A percentile compares a stretch with the other conserved stretches of the same genome.
These are phyloP conservation scores for Macheiramphus alcinus DNA, from an alignment of 2,113 vertebrate genomes.

Conservation along the genomic window DNA sequence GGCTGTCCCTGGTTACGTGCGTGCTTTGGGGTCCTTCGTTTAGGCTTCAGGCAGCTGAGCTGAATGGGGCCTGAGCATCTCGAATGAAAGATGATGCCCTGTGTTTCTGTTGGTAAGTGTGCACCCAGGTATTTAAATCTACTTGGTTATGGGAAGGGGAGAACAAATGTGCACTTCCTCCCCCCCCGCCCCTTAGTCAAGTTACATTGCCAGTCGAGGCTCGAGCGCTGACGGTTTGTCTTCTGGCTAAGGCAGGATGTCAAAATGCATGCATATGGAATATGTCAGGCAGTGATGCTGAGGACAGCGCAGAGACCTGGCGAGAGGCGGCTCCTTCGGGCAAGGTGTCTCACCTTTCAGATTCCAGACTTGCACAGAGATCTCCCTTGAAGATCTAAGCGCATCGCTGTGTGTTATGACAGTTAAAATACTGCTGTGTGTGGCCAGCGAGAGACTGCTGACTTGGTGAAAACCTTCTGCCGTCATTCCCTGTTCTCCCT, in stretches of 20 bases:
- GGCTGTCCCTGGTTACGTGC: fast-evolving
- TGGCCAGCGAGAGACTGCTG: neutral
- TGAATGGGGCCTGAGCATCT: neutral
- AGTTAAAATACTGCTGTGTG: neutral
- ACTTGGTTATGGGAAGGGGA: neutral
- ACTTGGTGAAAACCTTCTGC: neutral
- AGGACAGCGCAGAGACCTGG: fast-evolving
- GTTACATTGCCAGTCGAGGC: fast-evolving
- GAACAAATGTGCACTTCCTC: fast-evolving
- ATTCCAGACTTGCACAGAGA: neutral
- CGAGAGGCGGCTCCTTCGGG: neutral
- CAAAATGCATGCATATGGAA: fast-evolving
- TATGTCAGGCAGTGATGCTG: fast-evolving
- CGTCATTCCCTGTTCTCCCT: neutral
- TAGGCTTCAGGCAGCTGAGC: neutral
- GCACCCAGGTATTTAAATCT: neutral
- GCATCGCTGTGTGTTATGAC: neutral
- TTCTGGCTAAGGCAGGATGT: neutral
- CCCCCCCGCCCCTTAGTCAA: fast-evolving
- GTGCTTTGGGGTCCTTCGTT: neutral
- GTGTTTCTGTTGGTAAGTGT: fast-evolving
- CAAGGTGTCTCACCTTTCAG: neutral
- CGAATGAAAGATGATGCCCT: fast-evolving
- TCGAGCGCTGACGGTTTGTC: fast-evolving
- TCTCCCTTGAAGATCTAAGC: neutral